phyloP scores from a whole-genome alignment of 2,113 vertebrate genomes.

The Cacatua alba region DNA sequence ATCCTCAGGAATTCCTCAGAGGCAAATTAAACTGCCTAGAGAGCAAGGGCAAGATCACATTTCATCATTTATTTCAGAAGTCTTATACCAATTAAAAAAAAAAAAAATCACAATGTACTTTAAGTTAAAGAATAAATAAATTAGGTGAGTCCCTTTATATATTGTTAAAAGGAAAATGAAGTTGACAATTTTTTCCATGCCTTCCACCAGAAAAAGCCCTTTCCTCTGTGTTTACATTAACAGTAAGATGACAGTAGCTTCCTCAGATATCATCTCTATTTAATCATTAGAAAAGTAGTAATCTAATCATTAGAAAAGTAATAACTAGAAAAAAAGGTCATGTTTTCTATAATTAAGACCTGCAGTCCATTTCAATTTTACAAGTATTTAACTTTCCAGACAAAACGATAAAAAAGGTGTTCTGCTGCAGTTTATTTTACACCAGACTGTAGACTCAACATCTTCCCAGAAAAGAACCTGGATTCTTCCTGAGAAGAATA shows the following conservation, averaged over 20 bases:
- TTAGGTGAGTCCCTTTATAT: neutral
- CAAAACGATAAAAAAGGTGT: neutral
- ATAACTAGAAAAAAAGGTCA: neutral
- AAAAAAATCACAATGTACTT: neutral
- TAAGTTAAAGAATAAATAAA: neutral
- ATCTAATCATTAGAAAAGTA: neutral
- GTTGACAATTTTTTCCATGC: neutral
- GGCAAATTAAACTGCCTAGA: neutral
- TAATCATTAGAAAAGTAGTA: neutral
- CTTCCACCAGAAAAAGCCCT: neutral
- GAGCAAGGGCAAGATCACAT: neutral
- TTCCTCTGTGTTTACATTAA: neutral
- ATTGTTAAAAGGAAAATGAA: neutral
- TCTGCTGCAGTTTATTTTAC: neutral
- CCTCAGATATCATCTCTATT: neutral
- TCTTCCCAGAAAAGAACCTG: neutral
- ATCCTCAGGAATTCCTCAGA: neutral
- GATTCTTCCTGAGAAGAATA: neutral
- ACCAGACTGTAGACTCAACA: neutral
- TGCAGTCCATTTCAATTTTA: neutral
- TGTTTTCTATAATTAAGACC: neutral
- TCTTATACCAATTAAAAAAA: neutral
- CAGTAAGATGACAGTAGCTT: neutral
- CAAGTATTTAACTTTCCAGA: neutral
- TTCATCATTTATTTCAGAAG: neutral